Evolutionary conservation across 2,797 vertebrate genomes (phyloP).

Genomic region (Notolepis coatsorum): DNA sequence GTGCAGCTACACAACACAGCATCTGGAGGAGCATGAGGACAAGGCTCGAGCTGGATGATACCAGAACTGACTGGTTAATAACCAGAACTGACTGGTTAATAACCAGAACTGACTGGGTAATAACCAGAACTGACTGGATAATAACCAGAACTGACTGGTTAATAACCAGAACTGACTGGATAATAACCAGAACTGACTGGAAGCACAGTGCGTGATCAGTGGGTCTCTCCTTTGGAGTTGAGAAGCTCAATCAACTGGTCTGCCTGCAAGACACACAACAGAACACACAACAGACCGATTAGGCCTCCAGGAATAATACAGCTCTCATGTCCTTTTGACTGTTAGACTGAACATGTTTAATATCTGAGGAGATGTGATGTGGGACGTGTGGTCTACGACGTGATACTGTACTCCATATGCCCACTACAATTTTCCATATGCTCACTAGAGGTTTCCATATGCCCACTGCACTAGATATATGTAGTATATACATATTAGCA

Average conservation of each 20-base stretch:
- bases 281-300: not conserved
- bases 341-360: not conserved
- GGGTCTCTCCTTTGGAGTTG: slow-evolving; percentile 79
- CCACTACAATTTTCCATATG: too few relatives aligned
- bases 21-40: not conserved
- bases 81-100: not conserved
- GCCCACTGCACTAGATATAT: too few relatives aligned
- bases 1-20: slow-evolving; percentile 6
- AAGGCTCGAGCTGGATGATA: too few relatives aligned
- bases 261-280: slow-evolving; percentile 80
- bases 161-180: not conserved
- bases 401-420: too few relatives aligned
- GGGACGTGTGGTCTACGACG: too few relatives aligned
- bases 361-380: too few relatives aligned
- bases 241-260: slow-evolving; percentile 92
- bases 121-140: not conserved
- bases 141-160: slow-evolving; percentile 1
- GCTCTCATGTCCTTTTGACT: not conserved
- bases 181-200: not conserved
- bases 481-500: too few relatives aligned
- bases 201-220: slow-evolving; percentile 66
- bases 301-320: not conserved
- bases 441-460: too few relatives aligned
- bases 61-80: not conserved
- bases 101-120: not conserved